Base-by-base conservation (phyloP, 2,113 vertebrate genomes). In the Bagarius yarrelli region DNA sequence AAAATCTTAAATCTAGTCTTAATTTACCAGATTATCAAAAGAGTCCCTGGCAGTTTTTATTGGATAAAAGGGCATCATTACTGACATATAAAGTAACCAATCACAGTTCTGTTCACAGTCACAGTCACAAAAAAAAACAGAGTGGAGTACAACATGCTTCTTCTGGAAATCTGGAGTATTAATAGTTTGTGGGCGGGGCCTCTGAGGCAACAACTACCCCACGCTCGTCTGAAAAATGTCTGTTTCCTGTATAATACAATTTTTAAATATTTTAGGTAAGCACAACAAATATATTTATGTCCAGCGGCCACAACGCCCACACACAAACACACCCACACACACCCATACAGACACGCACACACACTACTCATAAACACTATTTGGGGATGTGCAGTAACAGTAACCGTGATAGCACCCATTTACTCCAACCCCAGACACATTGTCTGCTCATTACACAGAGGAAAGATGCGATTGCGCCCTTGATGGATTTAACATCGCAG, bases 381-480 rank as follows among this genome's bases (percentile, higher is more conserved):
- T 74, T 47, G 23, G 70, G 70, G 30, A 15, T 21, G 30, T 61
- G 59, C 21, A 57, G 21, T 63, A 44, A 25, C 18, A 14, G 40
- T 53, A 60, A 61, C 69, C 61, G 47, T 81, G 70, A 81, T 74
- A 64, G 67, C 32, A 53, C 36, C 70, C 25, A 74, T 81, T 81
- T 81, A 40, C 79, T 34, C 70, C 57, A 81, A 74, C 79, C 79
- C 36, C 70, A 53, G 59, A 36, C 59, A 27, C 59, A 81, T 81
- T 47, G 63, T 81, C 79, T 74, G 47, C 79, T 53, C 57, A 73
- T 81, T 74, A 81, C 69, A 55, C 57, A 14, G 27, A 25, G 78
- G 40, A 80, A 72, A 32, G 67, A 50, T 57, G 69, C 27, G 18
- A 64, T 40, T 64, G 79, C 44, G 40, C 50, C 57, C 30, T 2